phyloP scores from a whole-genome alignment of 2,888 invertebrate genomes.

The Epirrhoe alternata region DNA sequence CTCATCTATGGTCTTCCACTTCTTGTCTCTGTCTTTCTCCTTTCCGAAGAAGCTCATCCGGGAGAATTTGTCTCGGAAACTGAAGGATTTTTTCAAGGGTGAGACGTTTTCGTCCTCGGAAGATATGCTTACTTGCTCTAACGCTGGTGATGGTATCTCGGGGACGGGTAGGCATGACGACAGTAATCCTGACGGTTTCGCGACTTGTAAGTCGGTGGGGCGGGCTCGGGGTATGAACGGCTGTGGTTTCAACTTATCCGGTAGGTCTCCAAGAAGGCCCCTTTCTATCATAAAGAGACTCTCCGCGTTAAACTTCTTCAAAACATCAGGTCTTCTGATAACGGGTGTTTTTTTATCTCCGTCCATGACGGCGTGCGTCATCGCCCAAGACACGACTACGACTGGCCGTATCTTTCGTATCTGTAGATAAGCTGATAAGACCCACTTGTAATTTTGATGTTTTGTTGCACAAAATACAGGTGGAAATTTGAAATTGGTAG shows the following conservation, averaged over 20 bases:
- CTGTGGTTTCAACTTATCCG: constrained; percentile 71
- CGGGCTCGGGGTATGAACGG: constrained; percentile 58
- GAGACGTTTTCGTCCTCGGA: constrained; percentile 65
- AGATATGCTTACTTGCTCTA: constrained; percentile 51
- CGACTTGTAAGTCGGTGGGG: constrained; percentile 65
- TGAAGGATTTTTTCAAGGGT: constrained; percentile 74
- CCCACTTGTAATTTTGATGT: constrained; percentile 46
- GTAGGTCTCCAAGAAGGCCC: constrained; percentile 73
- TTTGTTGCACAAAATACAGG: constrained; percentile 30
- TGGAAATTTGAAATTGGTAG: constrained; percentile 6
- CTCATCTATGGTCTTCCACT: constrained; percentile 63
- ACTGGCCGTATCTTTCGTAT: constrained; percentile 64
- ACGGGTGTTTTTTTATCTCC: constrained; percentile 63
- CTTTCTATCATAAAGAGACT: constrained; percentile 73
- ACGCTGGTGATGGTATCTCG: constrained; percentile 65
- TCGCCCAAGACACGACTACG: constrained; percentile 60
- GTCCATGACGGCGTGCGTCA: constrained; percentile 74
- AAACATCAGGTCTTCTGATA: constrained; percentile 67
- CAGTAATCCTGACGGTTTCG: constrained; percentile 76
- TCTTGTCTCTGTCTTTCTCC: constrained; percentile 59
- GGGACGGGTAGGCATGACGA: constrained; percentile 71
- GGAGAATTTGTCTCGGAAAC: constrained; percentile 75
- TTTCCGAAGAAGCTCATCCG: constrained; percentile 70
- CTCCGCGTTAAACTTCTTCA: constrained; percentile 74
- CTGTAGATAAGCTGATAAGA: constrained; percentile 64